Percentiles rank a stretch among this genome's conserved stretches.
Conservation (phyloP, 2,113 vertebrate species). For the Noctilio leporinus region DNA sequence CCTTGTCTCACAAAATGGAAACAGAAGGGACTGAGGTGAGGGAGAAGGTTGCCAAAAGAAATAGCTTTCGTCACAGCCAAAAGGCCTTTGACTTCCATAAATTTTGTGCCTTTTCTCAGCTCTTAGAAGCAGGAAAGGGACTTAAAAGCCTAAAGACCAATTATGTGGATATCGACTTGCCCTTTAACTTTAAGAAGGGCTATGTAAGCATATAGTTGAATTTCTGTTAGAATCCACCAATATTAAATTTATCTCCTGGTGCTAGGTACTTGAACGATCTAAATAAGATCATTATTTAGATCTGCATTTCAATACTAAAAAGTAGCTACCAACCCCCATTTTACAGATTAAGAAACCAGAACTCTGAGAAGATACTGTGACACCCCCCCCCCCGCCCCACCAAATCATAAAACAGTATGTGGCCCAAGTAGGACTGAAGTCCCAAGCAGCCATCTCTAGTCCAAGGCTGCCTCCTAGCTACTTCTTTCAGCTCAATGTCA, state of each 20-base stretch:
- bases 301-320: neutral
- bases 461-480: constrained; percentile 22
- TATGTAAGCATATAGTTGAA: neutral
- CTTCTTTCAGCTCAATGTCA: neutral
- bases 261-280: neutral
- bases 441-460: neutral
- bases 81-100: neutral
- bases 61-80: neutral
- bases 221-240: neutral
- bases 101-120: neutral
- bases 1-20: neutral
- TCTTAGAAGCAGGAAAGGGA: neutral
- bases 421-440: neutral
- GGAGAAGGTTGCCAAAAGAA: neutral
- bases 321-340: neutral
- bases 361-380: neutral
- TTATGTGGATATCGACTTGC: neutral
- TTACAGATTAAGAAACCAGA: constrained; percentile 24
- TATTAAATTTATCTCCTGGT: neutral
- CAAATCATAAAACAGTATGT: neutral
- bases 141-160: neutral
- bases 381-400: too few species aligned
- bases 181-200: neutral
- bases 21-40: neutral
- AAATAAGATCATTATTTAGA: too few species aligned